Evolutionary conservation across 1,140 invertebrate genomes (phyloP).

Genomic region (Brachionus rubens): DNA sequence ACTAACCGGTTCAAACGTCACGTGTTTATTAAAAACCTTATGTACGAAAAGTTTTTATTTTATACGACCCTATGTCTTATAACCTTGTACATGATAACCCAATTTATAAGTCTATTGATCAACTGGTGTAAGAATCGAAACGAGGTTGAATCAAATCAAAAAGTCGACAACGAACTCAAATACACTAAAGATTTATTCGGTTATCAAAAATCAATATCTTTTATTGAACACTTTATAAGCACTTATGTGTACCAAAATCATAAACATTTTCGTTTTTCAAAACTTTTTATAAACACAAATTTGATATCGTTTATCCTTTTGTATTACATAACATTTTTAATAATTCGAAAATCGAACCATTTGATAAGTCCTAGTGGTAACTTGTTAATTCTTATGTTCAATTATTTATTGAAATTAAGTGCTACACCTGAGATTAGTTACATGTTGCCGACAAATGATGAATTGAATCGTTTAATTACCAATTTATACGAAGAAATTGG

Average conservation of each 20-base stretch:
- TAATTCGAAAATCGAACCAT: slow-evolving; percentile 27
- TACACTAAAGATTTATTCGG: not conserved
- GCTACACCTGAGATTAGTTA: not conserved
- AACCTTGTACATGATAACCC: not conserved
- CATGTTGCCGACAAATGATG: not conserved
- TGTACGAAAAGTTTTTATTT: slow-evolving; percentile 44
- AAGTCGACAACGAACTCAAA: slow-evolving; percentile 15
- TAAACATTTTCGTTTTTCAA: slow-evolving; percentile 34
- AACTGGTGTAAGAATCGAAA: too few relatives aligned
- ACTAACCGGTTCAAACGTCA: too few relatives aligned
- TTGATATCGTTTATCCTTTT: slow-evolving; percentile 38
- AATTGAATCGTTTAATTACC: not conserved
- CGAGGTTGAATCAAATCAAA: not conserved
- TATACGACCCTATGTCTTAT: slow-evolving; percentile 31
- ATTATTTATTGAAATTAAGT: slow-evolving; percentile 26
- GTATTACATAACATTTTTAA: slow-evolving; percentile 31
- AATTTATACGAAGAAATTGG: slow-evolving; percentile 1
- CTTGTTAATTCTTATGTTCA: not conserved
- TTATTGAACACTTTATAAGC: not conserved
- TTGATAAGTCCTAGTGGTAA: slow-evolving; percentile 22
- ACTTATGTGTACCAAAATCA: slow-evolving; percentile 33
- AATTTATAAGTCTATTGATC: slow-evolving; percentile 5
- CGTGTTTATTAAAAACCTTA: slow-evolving; percentile 40
- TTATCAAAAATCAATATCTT: not conserved
- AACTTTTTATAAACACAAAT: slow-evolving; percentile 37